A percentile compares a stretch with the other conserved stretches of the same genome.
These are phyloP conservation scores for Himalopsyche japonica DNA, from an alignment of 2,888 invertebrate genomes.

Conservation along the genomic window DNA sequence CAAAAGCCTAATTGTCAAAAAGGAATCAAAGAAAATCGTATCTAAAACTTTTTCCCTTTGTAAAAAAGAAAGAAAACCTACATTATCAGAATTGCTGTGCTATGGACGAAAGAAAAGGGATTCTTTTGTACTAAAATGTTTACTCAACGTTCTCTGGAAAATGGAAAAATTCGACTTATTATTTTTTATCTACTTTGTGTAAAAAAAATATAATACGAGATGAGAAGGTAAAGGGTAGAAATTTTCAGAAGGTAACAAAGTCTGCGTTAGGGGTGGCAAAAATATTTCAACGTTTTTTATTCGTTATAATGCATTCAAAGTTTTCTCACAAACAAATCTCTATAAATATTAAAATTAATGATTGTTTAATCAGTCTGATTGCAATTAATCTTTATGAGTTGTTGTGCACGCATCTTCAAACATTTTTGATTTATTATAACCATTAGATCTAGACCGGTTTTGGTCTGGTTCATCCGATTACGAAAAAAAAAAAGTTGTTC, in stretches of 20 bases:
- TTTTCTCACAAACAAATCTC: no score
- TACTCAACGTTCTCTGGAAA: conserved; percentile 1
- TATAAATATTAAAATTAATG: no score
- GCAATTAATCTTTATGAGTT: no score
- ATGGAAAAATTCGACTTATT: conserved; percentile 29
- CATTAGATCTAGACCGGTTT: no score
- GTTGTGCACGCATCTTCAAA: no score
- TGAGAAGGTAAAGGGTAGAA: conserved; percentile 14
- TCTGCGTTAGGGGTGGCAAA: not conserved
- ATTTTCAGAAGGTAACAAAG: conserved; percentile 8
- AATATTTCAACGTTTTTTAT: not conserved
- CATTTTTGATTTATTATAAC: no score
- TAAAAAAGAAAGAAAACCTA: conserved; percentile 3
- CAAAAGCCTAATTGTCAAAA: conserved; percentile 25
- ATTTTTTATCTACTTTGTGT: conserved; percentile 17
- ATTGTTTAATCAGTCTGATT: no score
- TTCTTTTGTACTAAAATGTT: not conserved
- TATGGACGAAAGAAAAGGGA: not conserved
- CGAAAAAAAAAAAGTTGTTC: no score
- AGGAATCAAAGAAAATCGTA: conserved; percentile 10
- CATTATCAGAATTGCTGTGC: conserved; percentile 10
- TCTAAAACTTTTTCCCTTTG: conserved; percentile 20
- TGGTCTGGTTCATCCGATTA: no score
- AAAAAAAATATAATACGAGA: conserved; percentile 4
- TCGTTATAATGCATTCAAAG: no score